These are phyloP conservation scores for Oreochromis tanganicae DNA, from an alignment of 2,113 vertebrate genomes.

Conservation along the genomic window DNA sequence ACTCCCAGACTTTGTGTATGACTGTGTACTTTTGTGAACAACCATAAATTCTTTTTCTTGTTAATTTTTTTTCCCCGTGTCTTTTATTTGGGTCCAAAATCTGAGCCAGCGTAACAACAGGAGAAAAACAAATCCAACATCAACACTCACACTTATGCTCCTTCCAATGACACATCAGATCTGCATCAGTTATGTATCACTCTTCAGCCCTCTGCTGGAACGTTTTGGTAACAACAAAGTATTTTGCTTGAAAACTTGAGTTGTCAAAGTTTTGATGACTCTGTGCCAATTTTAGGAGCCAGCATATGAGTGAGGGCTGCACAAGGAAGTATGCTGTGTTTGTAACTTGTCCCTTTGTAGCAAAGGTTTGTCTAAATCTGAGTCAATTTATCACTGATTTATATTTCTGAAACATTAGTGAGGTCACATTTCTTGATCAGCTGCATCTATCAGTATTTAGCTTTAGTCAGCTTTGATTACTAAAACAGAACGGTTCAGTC, in stretches of 20 bases:
- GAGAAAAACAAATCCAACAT: not conserved
- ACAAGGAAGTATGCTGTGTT: not conserved
- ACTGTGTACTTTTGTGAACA: not conserved
- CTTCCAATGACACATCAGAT: not conserved
- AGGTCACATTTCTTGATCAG: not conserved
- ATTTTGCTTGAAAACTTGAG: not conserved
- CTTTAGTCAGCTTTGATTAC: not conserved
- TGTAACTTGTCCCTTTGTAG: not conserved
- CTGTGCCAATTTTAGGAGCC: not conserved
- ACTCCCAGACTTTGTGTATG: not conserved
- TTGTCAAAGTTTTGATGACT: not conserved
- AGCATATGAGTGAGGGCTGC: accelerated
- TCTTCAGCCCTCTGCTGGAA: not conserved
- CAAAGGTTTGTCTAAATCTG: not conserved
- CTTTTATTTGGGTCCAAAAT: not conserved
- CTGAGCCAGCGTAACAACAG: accelerated
- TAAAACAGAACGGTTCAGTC: not conserved
- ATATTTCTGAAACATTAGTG: not conserved
- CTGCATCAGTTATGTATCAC: not conserved
- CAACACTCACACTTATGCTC: not conserved
- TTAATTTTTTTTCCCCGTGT: not conserved
- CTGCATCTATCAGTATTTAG: not conserved
- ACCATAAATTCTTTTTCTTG: accelerated
- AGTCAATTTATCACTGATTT: not conserved
- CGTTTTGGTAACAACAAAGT: not conserved